These are phyloP conservation scores for Drosophila nr. medialis DNA, from an alignment of 2,888 invertebrate genomes.

Conservation along the genomic window DNA sequence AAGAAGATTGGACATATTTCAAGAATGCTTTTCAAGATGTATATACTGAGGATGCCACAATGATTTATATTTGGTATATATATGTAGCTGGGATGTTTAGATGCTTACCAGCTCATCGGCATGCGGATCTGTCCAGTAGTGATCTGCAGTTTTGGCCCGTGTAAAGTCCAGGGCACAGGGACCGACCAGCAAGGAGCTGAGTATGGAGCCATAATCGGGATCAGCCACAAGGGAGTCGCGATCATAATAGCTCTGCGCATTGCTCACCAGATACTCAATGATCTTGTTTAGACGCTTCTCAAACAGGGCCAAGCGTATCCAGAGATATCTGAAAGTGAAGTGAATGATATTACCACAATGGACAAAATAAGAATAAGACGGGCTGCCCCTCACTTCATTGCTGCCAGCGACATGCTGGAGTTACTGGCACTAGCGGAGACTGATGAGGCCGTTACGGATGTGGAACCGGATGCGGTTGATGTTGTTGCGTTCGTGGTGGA, in stretches of 20 bases:
- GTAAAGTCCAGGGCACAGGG: constrained; percentile 97
- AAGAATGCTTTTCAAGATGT: not conserved
- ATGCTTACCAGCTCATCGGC: constrained; percentile 94
- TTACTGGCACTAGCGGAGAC: constrained; percentile 82
- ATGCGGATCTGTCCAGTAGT: constrained; percentile 97
- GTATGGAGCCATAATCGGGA: constrained; percentile 94
- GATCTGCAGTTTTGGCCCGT: constrained; percentile 94
- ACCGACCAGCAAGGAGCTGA: constrained; percentile 95
- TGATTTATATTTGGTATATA: not conserved
- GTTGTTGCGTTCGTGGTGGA: constrained; percentile 49
- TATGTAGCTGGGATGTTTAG: not conserved
- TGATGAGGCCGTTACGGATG: constrained; percentile 29
- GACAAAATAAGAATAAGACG: not conserved
- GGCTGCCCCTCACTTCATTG: constrained; percentile 84
- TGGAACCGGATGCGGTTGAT: constrained; percentile 26
- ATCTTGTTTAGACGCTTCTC: constrained; percentile 95
- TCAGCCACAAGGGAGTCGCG: constrained; percentile 95
- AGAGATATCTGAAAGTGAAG: constrained; percentile 88
- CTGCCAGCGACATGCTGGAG: constrained; percentile 72
- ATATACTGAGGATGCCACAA: not conserved
- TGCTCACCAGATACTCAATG: constrained; percentile 93
- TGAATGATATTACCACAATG: not conserved
- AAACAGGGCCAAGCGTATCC: constrained; percentile 96
- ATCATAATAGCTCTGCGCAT: constrained; percentile 95
- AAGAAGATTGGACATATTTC: not conserved